Percentiles rank a stretch among this genome's conserved stretches.
These are phyloP conservation scores for Kryptolebias ocellatus DNA, from an alignment of 2,797 vertebrate genomes.

Conservation along the genomic window DNA sequence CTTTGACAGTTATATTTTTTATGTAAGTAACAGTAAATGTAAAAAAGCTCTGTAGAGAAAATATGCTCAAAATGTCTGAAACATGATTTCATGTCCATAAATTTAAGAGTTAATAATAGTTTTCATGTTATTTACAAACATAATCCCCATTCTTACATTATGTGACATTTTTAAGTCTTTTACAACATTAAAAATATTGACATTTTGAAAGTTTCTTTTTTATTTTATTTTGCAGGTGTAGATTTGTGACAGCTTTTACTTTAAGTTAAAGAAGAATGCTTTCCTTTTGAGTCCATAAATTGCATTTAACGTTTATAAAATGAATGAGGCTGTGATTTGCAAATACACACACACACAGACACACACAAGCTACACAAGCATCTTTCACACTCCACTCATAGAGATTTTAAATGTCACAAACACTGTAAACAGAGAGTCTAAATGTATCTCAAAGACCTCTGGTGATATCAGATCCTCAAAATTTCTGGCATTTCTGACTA, in stretches of 20 bases:
- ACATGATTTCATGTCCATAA: background rate
- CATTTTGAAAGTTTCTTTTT: conserved; percentile 36
- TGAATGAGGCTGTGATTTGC: background rate
- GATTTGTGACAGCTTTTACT: conserved; percentile 31
- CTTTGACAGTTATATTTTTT: conserved; percentile 46
- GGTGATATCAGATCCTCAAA: conserved; percentile 16
- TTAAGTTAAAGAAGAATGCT: conserved; percentile 6
- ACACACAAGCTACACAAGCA: background rate
- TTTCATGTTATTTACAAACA: conserved; percentile 9
- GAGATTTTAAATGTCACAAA: conserved; percentile 23
- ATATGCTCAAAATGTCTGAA: background rate
- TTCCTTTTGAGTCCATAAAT: conserved; percentile 1
- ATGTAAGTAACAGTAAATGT: background rate
- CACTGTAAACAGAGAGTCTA: conserved; percentile 5
- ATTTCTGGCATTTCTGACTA: conserved; percentile 31
- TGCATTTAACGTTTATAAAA: conserved; percentile 11
- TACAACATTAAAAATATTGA: conserved; percentile 52
- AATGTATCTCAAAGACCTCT: conserved; percentile 10
- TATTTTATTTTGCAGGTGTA: conserved; percentile 18
- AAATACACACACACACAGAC: background rate
- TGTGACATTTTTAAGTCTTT: conserved; percentile 58
- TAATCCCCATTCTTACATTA: conserved; percentile 6
- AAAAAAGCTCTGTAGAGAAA: no score
- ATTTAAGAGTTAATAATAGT: background rate
- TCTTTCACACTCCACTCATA: background rate